Conservation (phyloP, 2,113 vertebrate species). For the Sciurus niger region DNA sequence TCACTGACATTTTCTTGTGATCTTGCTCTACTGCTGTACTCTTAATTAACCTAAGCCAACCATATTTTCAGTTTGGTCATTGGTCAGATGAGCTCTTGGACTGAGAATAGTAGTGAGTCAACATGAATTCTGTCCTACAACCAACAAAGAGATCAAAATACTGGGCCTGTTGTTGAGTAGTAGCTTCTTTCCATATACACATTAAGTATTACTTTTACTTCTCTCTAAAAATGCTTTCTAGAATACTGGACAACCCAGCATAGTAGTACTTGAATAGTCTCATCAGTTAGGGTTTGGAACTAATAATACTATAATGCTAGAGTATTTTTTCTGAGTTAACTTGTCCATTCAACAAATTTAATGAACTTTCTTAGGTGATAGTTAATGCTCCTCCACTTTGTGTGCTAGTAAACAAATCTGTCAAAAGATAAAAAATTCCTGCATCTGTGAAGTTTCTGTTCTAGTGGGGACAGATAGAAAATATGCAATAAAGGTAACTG, state of each 20-base stretch:
- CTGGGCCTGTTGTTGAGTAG: neutral
- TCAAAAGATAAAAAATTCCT: neutral
- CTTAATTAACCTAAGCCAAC: neutral
- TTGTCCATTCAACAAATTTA: slow-evolving; percentile 14
- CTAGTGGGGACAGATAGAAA: neutral
- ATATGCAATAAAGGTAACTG: neutral
- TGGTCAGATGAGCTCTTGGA: neutral
- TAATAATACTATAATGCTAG: neutral
- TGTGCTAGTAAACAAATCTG: neutral
- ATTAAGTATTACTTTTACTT: neutral
- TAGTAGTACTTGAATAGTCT: neutral
- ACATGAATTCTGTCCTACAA: neutral
- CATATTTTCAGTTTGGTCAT: neutral
- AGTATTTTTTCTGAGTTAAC: neutral
- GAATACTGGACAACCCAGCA: neutral
- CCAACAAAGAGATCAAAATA: neutral
- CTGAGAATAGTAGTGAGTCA: neutral
- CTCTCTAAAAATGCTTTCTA: slow-evolving; percentile 27
- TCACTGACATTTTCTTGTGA: neutral
- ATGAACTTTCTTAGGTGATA: neutral
- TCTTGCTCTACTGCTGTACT: neutral
- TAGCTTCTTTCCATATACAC: neutral
- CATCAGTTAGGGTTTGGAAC: neutral
- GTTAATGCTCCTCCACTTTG: neutral
- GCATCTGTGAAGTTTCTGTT: neutral